Conservation (phyloP, 2,888 invertebrate genomes). For the Baronia brevicornis region DNA sequence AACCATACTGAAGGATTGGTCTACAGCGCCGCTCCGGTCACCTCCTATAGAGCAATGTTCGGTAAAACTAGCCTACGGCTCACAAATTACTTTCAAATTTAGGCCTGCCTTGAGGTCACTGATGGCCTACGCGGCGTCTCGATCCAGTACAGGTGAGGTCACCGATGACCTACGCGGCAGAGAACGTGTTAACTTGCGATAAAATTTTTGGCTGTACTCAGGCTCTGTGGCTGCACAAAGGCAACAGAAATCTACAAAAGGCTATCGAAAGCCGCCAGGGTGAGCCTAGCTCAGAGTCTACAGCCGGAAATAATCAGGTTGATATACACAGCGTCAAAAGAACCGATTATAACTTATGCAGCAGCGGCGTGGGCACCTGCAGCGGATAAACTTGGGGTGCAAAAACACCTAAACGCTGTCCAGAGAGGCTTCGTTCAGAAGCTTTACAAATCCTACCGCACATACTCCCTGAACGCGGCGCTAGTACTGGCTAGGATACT, state of each 20-base stretch:
- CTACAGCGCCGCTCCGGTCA: conserved; percentile 2
- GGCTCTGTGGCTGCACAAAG: too few species aligned
- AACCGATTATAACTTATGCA: neutral
- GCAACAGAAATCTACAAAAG: neutral
- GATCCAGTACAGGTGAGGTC: conserved; percentile 2
- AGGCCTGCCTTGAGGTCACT: conserved; percentile 17
- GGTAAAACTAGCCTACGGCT: conserved; percentile 17
- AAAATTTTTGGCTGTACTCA: too few species aligned
- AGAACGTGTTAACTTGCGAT: conserved; percentile 5
- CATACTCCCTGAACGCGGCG: neutral
- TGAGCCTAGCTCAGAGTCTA: neutral
- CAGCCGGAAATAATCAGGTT: neutral
- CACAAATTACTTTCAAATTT: conserved; percentile 17
- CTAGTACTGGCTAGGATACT: neutral
- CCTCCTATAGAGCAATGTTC: conserved; percentile 15
- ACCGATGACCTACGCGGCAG: too few species aligned
- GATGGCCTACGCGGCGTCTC: conserved; percentile 13
- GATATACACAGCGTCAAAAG: neutral
- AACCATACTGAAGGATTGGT: conserved; percentile 5
- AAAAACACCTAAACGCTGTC: neutral
- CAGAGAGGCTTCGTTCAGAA: conserved; percentile 1
- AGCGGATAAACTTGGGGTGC: neutral
- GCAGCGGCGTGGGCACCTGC: neutral
- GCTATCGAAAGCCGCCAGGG: neutral
- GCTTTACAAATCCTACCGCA: neutral